Base-by-base conservation (phyloP, 2,888 invertebrate species). In the Lamproptera curius region DNA sequence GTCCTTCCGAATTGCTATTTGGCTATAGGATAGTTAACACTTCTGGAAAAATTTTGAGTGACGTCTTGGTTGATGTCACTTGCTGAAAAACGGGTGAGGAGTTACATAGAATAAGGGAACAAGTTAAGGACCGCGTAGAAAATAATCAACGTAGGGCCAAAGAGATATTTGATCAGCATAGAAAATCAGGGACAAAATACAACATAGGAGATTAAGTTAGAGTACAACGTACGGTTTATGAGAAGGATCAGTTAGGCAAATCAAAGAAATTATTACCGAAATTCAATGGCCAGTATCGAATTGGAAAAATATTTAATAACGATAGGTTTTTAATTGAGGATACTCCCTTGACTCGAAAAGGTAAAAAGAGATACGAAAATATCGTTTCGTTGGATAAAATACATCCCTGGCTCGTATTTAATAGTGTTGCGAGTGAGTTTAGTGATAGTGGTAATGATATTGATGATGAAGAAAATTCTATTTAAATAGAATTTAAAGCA, bases 281-380 rank as follows among this genome's bases (percentile, higher is more conserved):
- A 28, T 28, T 2, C 9, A 6, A 9, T 2, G 28, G 28, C 2
- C 28, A 6, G 2, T 28, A 28, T 9, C 3, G 28, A 10, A 28
- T 28, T 28, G 52, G 41, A 17, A 60, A 58, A 14, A n/a, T 57
- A 0, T 39, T 62, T 2, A 54, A 56, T 0, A 55, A 62, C 38
- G 59, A 61, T 16, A 42, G 61, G 8, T 61, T 53, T 36, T 16
- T 61, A 0, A 35, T 59, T 1, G 60, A 59, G 20, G 62, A 63
- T 36, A 62, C 63, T 2, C 59, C 59, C 0, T 4, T 62, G 0
- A 59, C 59, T 2, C 50, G 23, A 28, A 56, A 52, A 11, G 51
- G 55, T 14, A 50, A 40, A 8, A 23, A 49, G 1, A n/a, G n/a
- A n/a, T 62, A 62, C 23, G 59, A 61, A 39, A 26, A 34, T 11